phyloP scores from a whole-genome alignment of 2,113 vertebrate species.

The Geococcyx californianus region DNA sequence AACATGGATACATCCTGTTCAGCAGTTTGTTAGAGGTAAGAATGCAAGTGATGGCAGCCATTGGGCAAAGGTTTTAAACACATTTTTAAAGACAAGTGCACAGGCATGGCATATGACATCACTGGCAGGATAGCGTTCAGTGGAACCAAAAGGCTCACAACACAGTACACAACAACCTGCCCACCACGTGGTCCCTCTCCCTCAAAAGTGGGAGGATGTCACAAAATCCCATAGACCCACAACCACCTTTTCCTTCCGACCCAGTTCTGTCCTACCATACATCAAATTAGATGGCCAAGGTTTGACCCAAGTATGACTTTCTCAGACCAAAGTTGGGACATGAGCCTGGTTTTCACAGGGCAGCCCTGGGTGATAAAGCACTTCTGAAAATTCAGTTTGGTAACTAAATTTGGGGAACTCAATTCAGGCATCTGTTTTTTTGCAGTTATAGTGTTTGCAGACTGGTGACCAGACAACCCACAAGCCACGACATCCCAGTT shows the following conservation, averaged over 20 bases:
- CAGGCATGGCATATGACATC: not conserved
- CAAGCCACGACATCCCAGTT: not conserved
- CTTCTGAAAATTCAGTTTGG: not conserved
- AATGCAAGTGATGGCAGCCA: not conserved
- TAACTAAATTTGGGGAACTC: not conserved
- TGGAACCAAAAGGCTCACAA: not conserved
- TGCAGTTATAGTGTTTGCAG: not conserved
- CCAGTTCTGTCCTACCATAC: not conserved
- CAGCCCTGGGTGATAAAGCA: not conserved
- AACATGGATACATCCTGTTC: slow-evolving; percentile 82
- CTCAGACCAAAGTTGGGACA: not conserved
- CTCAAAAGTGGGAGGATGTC: not conserved
- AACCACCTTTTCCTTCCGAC: not conserved
- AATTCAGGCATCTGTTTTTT: not conserved
- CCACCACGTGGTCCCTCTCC: not conserved
- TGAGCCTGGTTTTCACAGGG: not conserved
- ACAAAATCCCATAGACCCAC: not conserved
- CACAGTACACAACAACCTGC: not conserved
- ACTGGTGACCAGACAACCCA: not conserved
- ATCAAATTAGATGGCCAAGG: not conserved
- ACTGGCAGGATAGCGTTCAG: not conserved
- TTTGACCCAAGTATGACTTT: not conserved
- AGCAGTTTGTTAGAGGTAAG: slow-evolving; percentile 87
- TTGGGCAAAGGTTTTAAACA: not conserved
- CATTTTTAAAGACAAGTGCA: not conserved